Base-by-base conservation (phyloP, 2,797 vertebrate genomes). In the Microchirus variegatus region DNA sequence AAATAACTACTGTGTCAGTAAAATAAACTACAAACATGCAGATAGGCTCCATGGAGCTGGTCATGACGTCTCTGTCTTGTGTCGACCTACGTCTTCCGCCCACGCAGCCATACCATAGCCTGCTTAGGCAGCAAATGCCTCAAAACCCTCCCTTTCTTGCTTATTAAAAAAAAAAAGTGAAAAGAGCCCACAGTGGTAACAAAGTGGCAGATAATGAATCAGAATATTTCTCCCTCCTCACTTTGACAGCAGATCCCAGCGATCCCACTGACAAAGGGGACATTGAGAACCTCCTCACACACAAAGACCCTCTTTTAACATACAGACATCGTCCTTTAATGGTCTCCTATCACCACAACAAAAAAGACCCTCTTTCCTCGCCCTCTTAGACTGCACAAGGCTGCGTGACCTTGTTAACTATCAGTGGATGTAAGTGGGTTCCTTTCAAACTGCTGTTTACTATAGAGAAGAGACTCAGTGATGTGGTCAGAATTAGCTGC, bases 261-360 rank as follows among this genome's bases (percentile, higher is more conserved):
- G 9, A 50, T 46, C 43, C 63, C 26, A 36, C 53, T 81, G 41
- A 94, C 89, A 95, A 95, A 92, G 90, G 53, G 83, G 83, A 89
- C 86, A 93, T 90, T 93, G 89, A 93, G 87, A 67, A 71, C 59
- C 48, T 63, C 53, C n/a, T 80, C 71, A 70, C 65, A 55, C 73
- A 92, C 90, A 92, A 90, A 92, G 90, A 73, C 63, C 50, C 51
- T 83, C 80, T 90, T 89, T 84, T 73, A 84, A 64, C 53, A 18
- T 18, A 22, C 52, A 79, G 84, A 79, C 57, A 83, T 18, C 38
- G 53, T 79, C 77, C 77, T 87, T 88, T 89, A 83, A 89, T 85
- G 88, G 74, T 87, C 87, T 73, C 26, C 76, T 52, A 90, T 88
- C 83, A 86, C 85, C 70, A 81, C 66, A 74, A 86, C 91, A 90